Evolutionary conservation across 2,888 invertebrate species (phyloP), one percentile per base, ranked within the genome.

Genomic region (Actias luna): DNA sequence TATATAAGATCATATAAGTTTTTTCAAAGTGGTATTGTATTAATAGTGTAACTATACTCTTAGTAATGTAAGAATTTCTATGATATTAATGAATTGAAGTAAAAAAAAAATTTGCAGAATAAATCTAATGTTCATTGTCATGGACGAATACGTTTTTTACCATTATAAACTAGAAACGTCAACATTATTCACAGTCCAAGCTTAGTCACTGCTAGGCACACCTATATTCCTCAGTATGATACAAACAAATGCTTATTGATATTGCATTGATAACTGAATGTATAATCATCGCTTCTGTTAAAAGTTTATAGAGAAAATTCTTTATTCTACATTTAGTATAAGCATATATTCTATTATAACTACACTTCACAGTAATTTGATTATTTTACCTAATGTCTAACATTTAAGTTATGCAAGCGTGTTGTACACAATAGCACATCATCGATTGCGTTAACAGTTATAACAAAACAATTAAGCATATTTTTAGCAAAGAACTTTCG

Each of bases 381-480:
- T 31, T 35, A 2, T 55, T 55, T 55, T 55, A n/a, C 55, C 64
- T 64, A 61, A 66, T 67, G 63, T 65, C 64, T 36, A 58, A 60
- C 36, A 59, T 63, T 36, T 63, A 46, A 35, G 58, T 36, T 36
- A 35, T 25, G 35, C 33, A 58, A 58, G 35, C 16, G 18, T 35
- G 35, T 39, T 58, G 55, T 29, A 29, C n/a, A 59, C 59, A 63
- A 63, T 59, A 59, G 59, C 36, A 35, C 18, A 52, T 59, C 29
- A 59, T 46, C 35, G 46, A 27, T 36, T 33, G 27, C 52, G 36
- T 59, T 33, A 59, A 42, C 29, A 36, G 50, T 59, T 59, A 63
- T 59, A 66, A 66, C 69, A 65, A 69, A 71, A 67, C 65, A 64
- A 72, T 69, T 68, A 68, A 69, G 52, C 62, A 60, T 65, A 69